These are phyloP conservation scores for Montipora foliosa DNA, from an alignment of 64 coral and sea anemone species.

Conservation along the genomic window DNA sequence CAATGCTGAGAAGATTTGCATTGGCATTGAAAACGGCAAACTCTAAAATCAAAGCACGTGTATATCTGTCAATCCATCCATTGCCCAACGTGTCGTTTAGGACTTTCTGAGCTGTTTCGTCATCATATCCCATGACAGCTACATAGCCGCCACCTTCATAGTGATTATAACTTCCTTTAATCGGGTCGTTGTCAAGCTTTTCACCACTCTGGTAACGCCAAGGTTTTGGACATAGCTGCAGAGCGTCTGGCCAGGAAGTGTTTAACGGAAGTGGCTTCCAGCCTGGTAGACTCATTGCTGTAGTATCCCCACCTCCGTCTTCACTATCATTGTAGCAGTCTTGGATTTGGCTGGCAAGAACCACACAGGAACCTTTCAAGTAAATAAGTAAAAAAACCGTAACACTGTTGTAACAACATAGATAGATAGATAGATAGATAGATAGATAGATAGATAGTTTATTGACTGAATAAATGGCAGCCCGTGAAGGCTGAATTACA, in stretches of 20 bases:
- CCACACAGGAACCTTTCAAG: slow-evolving; percentile 29
- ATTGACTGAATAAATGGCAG: too few relatives aligned
- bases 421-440: too few relatives aligned
- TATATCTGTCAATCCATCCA: slow-evolving; percentile 60
- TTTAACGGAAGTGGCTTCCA: slow-evolving; percentile 48
- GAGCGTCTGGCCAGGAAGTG: slow-evolving; percentile 2
- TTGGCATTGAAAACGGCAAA: slow-evolving; percentile 67
- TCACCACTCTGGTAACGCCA: slow-evolving; percentile 66
- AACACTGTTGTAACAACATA: too few relatives aligned
- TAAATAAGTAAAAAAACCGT: too few relatives aligned
- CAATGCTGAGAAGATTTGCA: slow-evolving; percentile 55
- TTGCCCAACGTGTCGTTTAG: not conserved
- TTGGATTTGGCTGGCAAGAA: not conserved
- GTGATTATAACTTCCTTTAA: not conserved
- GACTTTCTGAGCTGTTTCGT: slow-evolving; percentile 20
- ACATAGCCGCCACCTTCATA: slow-evolving; percentile 81
- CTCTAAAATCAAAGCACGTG: slow-evolving; percentile 71
- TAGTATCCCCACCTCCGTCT: slow-evolving; percentile 6
- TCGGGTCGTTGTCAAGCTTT: not conserved
- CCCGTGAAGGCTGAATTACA: too few relatives aligned
- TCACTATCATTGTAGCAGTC: slow-evolving; percentile 53
- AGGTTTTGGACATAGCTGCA: slow-evolving; percentile 60
- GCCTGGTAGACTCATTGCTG: slow-evolving; percentile 4
- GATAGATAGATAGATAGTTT: too few relatives aligned
- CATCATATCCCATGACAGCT: slow-evolving; percentile 67